These are phyloP conservation scores for Brachyistius frenatus DNA, from an alignment of 2,113 vertebrate genomes.

Conservation along the genomic window DNA sequence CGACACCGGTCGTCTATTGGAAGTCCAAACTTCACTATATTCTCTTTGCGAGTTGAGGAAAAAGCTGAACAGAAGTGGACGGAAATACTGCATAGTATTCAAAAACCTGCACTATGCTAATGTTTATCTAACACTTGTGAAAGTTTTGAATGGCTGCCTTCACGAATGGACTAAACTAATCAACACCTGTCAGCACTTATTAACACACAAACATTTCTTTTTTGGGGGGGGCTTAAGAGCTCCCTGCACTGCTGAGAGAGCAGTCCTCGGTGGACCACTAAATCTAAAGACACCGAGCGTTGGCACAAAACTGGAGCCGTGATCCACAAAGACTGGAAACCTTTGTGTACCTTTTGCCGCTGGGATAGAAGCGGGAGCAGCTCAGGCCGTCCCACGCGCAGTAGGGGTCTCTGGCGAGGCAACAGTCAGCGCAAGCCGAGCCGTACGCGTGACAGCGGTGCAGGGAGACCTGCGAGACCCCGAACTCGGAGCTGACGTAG, in stretches of 20 bases:
- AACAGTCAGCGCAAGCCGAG: slow-evolving; percentile 96
- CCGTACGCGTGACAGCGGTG: slow-evolving; percentile 97
- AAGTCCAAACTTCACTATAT: not conserved
- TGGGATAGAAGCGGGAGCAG: slow-evolving; percentile 96
- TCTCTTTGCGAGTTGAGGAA: not conserved
- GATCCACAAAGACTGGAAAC: not conserved
- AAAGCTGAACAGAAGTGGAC: not conserved
- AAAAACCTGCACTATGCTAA: not conserved
- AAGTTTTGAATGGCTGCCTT: not conserved
- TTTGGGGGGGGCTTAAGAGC: not conserved
- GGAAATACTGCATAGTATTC: not conserved
- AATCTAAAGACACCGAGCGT: not conserved
- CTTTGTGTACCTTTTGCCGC: slow-evolving; percentile 90
- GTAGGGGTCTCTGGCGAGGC: slow-evolving; percentile 96
- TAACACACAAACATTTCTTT: not conserved
- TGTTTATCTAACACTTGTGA: slow-evolving; percentile 24
- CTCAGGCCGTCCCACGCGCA: slow-evolving; percentile 98
- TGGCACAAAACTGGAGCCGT: not conserved
- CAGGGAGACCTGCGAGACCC: slow-evolving; percentile 93
- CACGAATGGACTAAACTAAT: slow-evolving; percentile 19
- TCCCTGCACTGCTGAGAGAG: not conserved
- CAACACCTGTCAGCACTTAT: slow-evolving; percentile 33
- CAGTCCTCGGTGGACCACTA: not conserved
- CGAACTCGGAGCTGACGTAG: slow-evolving; percentile 94
- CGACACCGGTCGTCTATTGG: not conserved